Conservation (phyloP, 2,797 vertebrate species). For the Hirundo rustica region DNA sequence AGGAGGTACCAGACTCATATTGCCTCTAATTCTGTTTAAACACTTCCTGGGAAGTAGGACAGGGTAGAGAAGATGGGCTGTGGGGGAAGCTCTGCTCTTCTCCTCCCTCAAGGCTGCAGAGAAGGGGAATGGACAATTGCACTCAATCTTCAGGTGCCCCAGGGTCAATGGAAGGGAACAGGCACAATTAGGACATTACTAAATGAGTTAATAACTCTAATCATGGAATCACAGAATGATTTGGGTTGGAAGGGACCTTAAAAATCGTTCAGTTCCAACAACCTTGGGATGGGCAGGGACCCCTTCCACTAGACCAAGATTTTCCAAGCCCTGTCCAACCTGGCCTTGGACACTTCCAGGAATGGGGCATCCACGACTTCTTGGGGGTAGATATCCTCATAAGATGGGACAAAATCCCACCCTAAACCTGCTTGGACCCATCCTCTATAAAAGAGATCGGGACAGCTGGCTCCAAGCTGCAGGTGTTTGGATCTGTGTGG, state of each 20-base stretch:
- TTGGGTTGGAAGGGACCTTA: background rate
- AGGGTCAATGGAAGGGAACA: background rate
- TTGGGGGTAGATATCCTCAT: background rate
- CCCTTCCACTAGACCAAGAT: background rate
- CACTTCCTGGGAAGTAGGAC: background rate
- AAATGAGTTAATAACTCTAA: background rate
- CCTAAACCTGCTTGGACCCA: background rate
- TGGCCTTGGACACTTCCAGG: background rate
- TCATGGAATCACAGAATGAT: background rate
- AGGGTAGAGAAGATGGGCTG: background rate
- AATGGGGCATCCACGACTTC: background rate
- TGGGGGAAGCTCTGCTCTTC: background rate
- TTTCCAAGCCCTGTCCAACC: background rate
- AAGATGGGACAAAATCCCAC: background rate
- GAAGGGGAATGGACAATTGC: background rate
- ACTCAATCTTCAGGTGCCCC: background rate
- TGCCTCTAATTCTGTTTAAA: background rate
- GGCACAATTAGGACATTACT: background rate
- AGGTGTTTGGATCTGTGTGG: background rate
- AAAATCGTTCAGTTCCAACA: fast-evolving
- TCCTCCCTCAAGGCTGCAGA: background rate
- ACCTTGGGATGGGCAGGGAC: background rate
- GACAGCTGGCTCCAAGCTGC: background rate
- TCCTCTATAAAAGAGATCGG: background rate
- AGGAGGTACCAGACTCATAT: background rate